Conservation (phyloP, 2,797 vertebrate species). For the Diceros bicornis region DNA sequence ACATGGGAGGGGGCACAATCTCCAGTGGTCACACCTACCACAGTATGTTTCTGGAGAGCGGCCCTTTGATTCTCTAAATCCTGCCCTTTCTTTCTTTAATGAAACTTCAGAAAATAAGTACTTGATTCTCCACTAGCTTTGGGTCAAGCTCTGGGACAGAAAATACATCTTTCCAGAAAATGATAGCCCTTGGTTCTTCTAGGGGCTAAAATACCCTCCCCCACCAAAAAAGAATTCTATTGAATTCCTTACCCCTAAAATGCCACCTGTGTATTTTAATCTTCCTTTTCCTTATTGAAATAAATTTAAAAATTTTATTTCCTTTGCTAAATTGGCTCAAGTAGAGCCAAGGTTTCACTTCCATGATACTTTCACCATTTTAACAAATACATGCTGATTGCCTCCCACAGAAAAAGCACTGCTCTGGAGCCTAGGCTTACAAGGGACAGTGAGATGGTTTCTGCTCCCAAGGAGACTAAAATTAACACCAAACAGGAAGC, state of each 20-base stretch:
- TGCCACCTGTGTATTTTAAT: not conserved
- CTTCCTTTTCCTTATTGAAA: slow-evolving; percentile 34
- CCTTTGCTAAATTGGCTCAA: not conserved
- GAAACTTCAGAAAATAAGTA: slow-evolving; percentile 47
- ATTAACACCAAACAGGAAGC: not conserved
- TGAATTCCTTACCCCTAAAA: not conserved
- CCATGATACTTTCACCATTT: not conserved
- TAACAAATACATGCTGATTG: not conserved
- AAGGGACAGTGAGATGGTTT: not conserved
- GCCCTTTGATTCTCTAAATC: slow-evolving; percentile 23
- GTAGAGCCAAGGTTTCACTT: slow-evolving; percentile 10
- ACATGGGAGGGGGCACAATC: not conserved
- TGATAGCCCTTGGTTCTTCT: not conserved
- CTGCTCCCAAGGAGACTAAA: slow-evolving; percentile 16
- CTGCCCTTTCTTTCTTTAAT: not conserved
- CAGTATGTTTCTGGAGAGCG: not conserved
- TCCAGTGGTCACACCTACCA: slow-evolving; percentile 44
- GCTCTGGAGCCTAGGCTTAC: not conserved
- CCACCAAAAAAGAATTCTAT: not conserved
- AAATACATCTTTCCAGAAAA: not conserved
- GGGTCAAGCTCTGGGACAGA: not conserved
- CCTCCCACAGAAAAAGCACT: not conserved
- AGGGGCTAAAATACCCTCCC: not conserved
- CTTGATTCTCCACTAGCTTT: not conserved
- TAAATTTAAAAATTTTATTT: not conserved